Conservation (phyloP, 2,113 vertebrate species). For the Cyanoderma ruficeps region DNA sequence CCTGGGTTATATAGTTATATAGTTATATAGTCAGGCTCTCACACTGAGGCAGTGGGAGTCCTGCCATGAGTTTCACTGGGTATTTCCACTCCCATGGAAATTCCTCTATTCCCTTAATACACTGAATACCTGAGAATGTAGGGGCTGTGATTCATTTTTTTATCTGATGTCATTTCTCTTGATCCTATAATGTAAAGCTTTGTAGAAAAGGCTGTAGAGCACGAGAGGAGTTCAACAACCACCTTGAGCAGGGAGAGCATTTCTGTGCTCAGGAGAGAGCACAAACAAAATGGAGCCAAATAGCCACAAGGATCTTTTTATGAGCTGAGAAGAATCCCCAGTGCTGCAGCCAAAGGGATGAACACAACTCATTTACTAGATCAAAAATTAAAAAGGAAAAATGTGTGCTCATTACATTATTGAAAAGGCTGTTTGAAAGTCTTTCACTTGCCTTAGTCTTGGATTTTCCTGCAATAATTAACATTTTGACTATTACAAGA, state of each 20-base stretch:
- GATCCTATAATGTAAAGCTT: neutral
- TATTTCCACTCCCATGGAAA: slow-evolving; percentile 17
- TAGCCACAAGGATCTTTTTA: neutral
- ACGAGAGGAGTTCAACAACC: neutral
- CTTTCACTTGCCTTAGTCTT: neutral
- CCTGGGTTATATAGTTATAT: too few relatives aligned
- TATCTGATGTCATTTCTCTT: neutral
- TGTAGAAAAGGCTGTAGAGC: neutral
- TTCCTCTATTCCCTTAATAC: neutral
- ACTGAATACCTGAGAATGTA: neutral
- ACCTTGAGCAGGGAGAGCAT: neutral
- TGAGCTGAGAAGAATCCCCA: neutral
- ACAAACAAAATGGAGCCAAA: neutral
- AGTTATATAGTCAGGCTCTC: neutral
- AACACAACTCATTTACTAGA: neutral
- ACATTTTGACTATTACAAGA: neutral
- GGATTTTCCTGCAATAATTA: neutral
- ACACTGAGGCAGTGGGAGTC: neutral
- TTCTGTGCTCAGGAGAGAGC: neutral
- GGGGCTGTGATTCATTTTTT: neutral
- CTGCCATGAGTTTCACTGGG: neutral
- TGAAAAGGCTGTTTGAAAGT: neutral
- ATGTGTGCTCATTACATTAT: neutral
- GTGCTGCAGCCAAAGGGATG: neutral
- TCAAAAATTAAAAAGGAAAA: neutral